Base-by-base conservation (phyloP, 2,113 vertebrate species). In the Salvator merianae region DNA sequence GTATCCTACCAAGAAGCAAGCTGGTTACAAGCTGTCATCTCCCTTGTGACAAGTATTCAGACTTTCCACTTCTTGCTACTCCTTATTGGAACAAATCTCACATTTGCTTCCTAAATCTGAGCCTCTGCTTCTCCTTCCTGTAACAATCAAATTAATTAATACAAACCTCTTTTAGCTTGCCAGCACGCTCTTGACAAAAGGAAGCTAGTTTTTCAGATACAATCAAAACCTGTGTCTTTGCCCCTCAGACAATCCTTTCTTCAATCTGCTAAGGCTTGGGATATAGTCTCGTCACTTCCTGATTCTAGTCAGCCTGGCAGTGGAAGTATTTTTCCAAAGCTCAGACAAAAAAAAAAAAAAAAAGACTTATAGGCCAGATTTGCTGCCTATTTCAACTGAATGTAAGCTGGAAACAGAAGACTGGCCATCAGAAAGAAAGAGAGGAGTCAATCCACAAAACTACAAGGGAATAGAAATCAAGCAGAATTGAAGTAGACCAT, bases 231-330 rank as follows among this genome's bases (percentile, higher is more conserved):
- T 89, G 91, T 84, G 93, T 88, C 89, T 93, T 86, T 80, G 47
- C 73, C 40, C 74, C 77, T n/a, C 83, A 84, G 86, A 79, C 43
- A 59, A 84, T 88, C 77, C 85, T 87, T 89, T 91, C 90, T 93
- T 90, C 89, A 90, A 86, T 91, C 83, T 89, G 89, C 69, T 91
- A 91, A 90, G 81, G 59, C 7, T 69, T 86, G 80, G 87, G 79
- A 90, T 82, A 83, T 86, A 53, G 85, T 86, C 88, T 63, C 82
- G 81, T 87, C 84, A 92, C 91, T 93, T 95, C 92, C 92, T 90
- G 91, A 91, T 91, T 94, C 88, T 88, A 93, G 78, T 81, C 89
- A 92, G 86, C 86, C 92, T 92, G 93, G 93, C 93, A 93, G 92
- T 89, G 88, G 92, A 94, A 93, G 83, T 68, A 8, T 32, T 73